Evolutionary conservation across 2,888 invertebrate species (phyloP), one percentile per base, ranked within the genome.

Genomic region (Caenorhabditis sinica): DNA sequence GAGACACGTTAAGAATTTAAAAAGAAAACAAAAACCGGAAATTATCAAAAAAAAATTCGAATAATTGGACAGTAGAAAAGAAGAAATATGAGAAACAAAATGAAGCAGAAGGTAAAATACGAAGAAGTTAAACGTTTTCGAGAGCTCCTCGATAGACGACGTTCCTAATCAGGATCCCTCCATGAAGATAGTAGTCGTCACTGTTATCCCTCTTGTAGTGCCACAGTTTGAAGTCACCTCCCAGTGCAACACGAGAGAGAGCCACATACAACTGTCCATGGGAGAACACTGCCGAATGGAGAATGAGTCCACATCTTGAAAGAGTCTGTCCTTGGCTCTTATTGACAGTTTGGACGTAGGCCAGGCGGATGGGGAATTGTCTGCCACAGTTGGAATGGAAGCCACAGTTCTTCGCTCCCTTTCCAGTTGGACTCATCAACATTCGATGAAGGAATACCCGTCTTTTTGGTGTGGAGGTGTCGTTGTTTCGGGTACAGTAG

Each of bases 311-410:
- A 17, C 86, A 71, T 53, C 61, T 40, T 17, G 74, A 51, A 0
- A 90, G 65, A n/a, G 88, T 88, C 36, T 82, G 92, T 0, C 93
- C 93, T 73, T 92, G 93, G 8, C 91, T 87, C 75, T 93, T 92
- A 53, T 91, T 92, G 15, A 91, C 90, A 0, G 91, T 91, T 84
- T 90, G 89, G 11, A 89, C 91, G 86, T 89, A 93, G n/a, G 91
- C 90, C 8, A 90, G 40, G 30, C 87, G 87, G 0, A 93, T 56
- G 6, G 90, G 89, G 51, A 88, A 90, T 68, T 90, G 90, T 9
- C 82, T 40, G 20, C 88, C 76, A 53, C 17, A n/a, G n/a, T n/a
- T n/a, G n/a, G n/a, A n/a, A n/a, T n/a, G 28, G 69, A 88, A 86
- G 2, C 56, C 45, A 6, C 11, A 25, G 8, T 20, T 43, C 15